Evolutionary conservation across 2,888 invertebrate genomes (phyloP).

Genomic region (Ennomos erosarius): DNA sequence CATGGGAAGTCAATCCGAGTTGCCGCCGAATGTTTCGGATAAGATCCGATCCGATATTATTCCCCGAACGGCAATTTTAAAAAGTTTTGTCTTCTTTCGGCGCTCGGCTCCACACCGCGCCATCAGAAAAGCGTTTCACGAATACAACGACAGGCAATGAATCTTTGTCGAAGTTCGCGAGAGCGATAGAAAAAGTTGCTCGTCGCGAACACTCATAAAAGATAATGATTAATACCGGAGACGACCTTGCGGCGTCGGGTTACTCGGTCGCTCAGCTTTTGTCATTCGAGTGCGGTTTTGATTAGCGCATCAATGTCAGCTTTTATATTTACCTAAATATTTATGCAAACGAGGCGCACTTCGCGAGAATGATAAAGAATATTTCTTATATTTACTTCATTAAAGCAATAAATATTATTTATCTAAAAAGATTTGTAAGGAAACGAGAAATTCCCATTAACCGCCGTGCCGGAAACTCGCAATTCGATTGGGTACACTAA

Average conservation of each 20-base stretch:
- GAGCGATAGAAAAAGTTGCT: conserved; percentile 54
- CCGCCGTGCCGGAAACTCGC: conserved; percentile 23
- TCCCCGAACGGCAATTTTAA: conserved; percentile 50
- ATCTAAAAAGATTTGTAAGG: conserved; percentile 1
- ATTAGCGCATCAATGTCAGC: conserved; percentile 2
- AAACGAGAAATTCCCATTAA: conserved; percentile 20
- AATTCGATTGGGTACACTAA: conserved; percentile 32
- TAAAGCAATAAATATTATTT: background rate
- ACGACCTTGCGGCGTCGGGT: conserved; percentile 21
- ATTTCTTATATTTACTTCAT: background rate
- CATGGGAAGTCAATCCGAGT: conserved; percentile 48
- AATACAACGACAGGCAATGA: conserved; percentile 55
- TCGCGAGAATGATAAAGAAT: too few relatives aligned
- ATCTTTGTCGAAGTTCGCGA: conserved; percentile 57
- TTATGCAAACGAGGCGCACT: too few relatives aligned
- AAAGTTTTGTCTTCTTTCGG: conserved; percentile 49
- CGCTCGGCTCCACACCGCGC: conserved; percentile 31
- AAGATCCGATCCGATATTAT: conserved; percentile 43
- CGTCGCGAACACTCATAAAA: conserved; percentile 39
- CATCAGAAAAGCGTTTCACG: conserved; percentile 52
- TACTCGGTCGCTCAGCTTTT: background rate
- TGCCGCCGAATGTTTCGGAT: conserved; percentile 36
- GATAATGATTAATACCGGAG: conserved; percentile 41
- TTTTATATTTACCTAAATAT: background rate
- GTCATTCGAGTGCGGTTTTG: conserved; percentile 5